Evolutionary conservation across 2,113 vertebrate genomes (phyloP).

Genomic region (Orcinus orca): DNA sequence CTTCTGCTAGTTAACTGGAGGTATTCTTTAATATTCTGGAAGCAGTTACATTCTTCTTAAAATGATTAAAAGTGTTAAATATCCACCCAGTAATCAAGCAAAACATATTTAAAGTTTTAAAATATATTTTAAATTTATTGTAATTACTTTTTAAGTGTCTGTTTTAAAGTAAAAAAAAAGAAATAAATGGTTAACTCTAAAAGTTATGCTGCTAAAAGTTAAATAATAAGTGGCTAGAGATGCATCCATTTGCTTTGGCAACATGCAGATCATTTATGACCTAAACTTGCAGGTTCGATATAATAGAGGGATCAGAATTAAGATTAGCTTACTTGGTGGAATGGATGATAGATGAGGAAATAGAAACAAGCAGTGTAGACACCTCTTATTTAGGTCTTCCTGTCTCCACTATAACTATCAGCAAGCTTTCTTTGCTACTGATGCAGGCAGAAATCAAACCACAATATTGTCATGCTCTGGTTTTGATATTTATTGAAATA

Average conservation of each 20-base stretch:
- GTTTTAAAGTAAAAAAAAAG: neutral
- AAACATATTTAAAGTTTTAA: neutral
- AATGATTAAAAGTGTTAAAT: neutral
- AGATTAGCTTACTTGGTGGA: neutral
- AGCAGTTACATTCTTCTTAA: neutral
- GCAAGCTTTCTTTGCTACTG: neutral
- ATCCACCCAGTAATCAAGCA: neutral
- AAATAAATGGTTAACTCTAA: neutral
- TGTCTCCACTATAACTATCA: neutral
- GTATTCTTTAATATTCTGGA: neutral
- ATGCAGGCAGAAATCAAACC: neutral
- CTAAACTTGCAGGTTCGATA: neutral
- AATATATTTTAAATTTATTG: neutral
- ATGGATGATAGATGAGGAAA: neutral
- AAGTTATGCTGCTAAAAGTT: neutral
- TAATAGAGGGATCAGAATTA: neutral
- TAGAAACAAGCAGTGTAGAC: too few species aligned
- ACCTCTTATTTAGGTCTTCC: neutral
- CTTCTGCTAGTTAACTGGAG: neutral
- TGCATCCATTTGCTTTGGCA: neutral
- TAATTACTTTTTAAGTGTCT: neutral
- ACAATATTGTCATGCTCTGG: neutral
- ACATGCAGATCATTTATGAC: neutral
- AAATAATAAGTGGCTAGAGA: neutral
- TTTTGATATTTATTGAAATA: conserved; percentile 35